Evolutionary conservation across 2,888 invertebrate genomes (phyloP).

Genomic region (Andrena bucephala): DNA sequence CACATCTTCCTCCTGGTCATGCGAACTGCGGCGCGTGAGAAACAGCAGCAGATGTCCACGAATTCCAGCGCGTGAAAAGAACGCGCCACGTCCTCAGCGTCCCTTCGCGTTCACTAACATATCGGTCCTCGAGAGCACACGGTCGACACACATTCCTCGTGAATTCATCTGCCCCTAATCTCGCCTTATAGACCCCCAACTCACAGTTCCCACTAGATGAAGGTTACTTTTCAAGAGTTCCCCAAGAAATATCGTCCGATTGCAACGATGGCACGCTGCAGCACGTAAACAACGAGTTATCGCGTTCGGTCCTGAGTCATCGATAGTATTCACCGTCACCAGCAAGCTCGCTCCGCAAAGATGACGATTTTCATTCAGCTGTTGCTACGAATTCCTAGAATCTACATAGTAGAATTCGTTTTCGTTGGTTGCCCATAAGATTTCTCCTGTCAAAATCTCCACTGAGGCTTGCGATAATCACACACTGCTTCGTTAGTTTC

Average conservation of each 20-base stretch:
- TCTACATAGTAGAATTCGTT: not conserved
- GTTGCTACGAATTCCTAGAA: not conserved
- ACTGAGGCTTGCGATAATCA: not conserved
- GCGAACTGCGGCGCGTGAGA: slow-evolving; percentile 49
- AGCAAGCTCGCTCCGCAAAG: too few relatives aligned
- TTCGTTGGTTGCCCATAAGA: not conserved
- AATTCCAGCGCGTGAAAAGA: slow-evolving; percentile 18
- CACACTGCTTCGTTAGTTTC: not conserved
- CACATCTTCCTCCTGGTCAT: slow-evolving; percentile 77
- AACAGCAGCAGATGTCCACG: slow-evolving; percentile 56
- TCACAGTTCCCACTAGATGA: not conserved
- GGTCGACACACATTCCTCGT: not conserved
- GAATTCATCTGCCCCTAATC: slow-evolving; percentile 1
- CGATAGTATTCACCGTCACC: not conserved
- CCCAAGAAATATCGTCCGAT: not conserved
- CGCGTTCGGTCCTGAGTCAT: not conserved
- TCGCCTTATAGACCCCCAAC: not conserved
- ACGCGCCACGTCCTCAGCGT: not conserved
- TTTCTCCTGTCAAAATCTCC: not conserved
- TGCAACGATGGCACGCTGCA: not conserved
- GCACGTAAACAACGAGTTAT: slow-evolving; percentile 15
- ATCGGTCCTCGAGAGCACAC: not conserved
- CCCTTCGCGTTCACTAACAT: slow-evolving; percentile 1
- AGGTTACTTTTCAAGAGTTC: not conserved
- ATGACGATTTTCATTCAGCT: too few relatives aligned